Evolutionary conservation across 2,888 invertebrate genomes (phyloP), one percentile per base, ranked within the genome.

Genomic region (Camptogramma bilineatum): DNA sequence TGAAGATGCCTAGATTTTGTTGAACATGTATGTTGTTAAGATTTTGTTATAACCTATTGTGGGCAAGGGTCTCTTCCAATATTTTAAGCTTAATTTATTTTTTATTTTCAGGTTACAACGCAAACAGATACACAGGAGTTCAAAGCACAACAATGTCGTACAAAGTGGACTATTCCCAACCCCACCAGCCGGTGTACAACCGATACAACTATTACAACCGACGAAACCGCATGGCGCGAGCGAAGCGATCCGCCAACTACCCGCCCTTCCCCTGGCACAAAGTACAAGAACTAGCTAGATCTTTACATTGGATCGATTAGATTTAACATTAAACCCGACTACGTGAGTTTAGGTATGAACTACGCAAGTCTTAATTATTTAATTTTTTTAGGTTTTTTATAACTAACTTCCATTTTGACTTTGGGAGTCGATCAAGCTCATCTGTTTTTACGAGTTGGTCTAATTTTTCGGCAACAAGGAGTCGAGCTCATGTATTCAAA

Each of bases 211-310:
- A 87, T 75, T 93, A 92, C 80, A 93, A 93, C 78, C 81, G 93
- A 68, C 83, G 93, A 77, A 90, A 92, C 46, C 79, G 93, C 73
- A 82, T 87, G 46, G 79, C 88, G 9, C 81, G 93, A 68, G 73
- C 86, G 70, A 82, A 87, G 69, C 86, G 92, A 76, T 83, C 89
- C 70, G 81, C 91, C 69, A 86, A 90, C 70, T 87, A 94, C 80
- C 95, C 96, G 17, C 94, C 95, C 17, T 96, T 97, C 83, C 97
- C 97, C 59, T 97, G 97, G 96, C 94, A 96, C 84, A 95, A 96
- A 90, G 96, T 96, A 65, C 93, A 94, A 78, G 95, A 96, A 84
- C 91, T 97, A 78, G 94, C 95, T 74, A 91, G 94, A 82, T 94
- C 95, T 70, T 94, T 95, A 82, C 89, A 95, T 80, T 96, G 96